Percentiles rank a stretch among this genome's conserved stretches.
phyloP scores from a whole-genome alignment of 2,888 invertebrate genomes.

The Thecocarcelia acutangulata region DNA sequence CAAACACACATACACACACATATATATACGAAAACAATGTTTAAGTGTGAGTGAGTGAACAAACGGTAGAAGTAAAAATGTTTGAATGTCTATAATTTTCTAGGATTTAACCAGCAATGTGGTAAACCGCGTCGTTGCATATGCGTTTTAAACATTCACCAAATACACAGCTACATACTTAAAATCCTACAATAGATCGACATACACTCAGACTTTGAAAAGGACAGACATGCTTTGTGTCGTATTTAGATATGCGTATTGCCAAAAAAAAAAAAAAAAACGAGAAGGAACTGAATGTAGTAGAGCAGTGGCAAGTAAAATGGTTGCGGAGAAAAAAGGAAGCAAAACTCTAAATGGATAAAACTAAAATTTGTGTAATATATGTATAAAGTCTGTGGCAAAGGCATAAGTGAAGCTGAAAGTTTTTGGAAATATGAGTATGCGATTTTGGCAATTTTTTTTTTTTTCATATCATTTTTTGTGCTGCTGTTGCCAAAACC shows the following conservation, averaged over 20 bases:
- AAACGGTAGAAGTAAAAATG: slow-evolving; percentile 13
- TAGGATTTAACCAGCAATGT: slow-evolving; percentile 65
- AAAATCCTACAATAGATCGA: slow-evolving; percentile 35
- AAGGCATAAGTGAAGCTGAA: slow-evolving; percentile 64
- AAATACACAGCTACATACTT: slow-evolving; percentile 11
- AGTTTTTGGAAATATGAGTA: slow-evolving; percentile 51
- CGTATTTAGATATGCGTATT: slow-evolving; percentile 64
- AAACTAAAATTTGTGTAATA: slow-evolving; percentile 65
- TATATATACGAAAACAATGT: slow-evolving; percentile 1
- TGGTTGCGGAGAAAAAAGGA: background rate
- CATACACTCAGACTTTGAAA: slow-evolving; percentile 6
- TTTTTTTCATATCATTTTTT: slow-evolving; percentile 3
- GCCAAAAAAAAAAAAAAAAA: slow-evolving; percentile 35
- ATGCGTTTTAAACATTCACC: slow-evolving; percentile 62
- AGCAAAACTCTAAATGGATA: slow-evolving; percentile 55
- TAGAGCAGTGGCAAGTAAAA: background rate
- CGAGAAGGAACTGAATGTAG: slow-evolving; percentile 31
- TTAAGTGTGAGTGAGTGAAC: slow-evolving; percentile 20
- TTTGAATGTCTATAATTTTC: slow-evolving; percentile 63
- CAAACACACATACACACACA: background rate
- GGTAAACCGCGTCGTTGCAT: slow-evolving; percentile 68
- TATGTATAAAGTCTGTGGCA: slow-evolving; percentile 58
- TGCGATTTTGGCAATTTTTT: slow-evolving; percentile 24
- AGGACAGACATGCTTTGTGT: slow-evolving; percentile 22
- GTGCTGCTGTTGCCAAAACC: slow-evolving; percentile 43